A percentile compares a stretch with the other conserved stretches of the same genome.
phyloP scores from a whole-genome alignment of 1,140 invertebrate genomes.

The Trachymyrmex septentrionalis region DNA sequence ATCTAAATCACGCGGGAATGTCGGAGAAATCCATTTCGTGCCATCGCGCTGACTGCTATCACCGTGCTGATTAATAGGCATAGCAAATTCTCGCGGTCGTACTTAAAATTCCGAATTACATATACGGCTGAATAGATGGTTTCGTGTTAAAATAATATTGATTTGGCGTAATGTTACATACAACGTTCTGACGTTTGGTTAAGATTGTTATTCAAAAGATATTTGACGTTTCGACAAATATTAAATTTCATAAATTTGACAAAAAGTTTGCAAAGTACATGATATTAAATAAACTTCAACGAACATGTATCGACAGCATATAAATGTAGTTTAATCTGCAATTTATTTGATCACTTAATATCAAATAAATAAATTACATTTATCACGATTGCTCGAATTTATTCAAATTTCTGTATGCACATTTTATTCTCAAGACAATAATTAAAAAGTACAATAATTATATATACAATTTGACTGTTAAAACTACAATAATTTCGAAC shows the following conservation, averaged over 20 bases:
- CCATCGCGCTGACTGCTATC: slow-evolving; percentile 35
- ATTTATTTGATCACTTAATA: neutral
- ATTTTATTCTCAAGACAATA: no score
- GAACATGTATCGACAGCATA: neutral
- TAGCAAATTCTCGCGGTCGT: slow-evolving; percentile 47
- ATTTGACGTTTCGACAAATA: neutral
- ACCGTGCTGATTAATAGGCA: slow-evolving; percentile 14
- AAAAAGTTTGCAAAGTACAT: neutral
- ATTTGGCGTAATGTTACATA: neutral
- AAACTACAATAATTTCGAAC: neutral
- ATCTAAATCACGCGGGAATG: slow-evolving; percentile 60
- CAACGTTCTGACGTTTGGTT: neutral
- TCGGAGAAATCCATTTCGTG: slow-evolving; percentile 43
- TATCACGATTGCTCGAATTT: no score
- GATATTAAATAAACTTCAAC: neutral
- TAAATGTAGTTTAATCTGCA: neutral
- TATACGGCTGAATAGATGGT: neutral
- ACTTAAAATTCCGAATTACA: slow-evolving; percentile 43
- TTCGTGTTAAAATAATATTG: slow-evolving; percentile 13
- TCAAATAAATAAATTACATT: neutral
- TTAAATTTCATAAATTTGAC: neutral
- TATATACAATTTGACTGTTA: no score
- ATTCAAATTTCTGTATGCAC: no score
- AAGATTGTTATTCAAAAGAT: neutral
- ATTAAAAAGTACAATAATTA: no score